These are phyloP conservation scores for Prosopocoilus inquinatus DNA, from an alignment of 2,888 invertebrate species.

Conservation along the genomic window DNA sequence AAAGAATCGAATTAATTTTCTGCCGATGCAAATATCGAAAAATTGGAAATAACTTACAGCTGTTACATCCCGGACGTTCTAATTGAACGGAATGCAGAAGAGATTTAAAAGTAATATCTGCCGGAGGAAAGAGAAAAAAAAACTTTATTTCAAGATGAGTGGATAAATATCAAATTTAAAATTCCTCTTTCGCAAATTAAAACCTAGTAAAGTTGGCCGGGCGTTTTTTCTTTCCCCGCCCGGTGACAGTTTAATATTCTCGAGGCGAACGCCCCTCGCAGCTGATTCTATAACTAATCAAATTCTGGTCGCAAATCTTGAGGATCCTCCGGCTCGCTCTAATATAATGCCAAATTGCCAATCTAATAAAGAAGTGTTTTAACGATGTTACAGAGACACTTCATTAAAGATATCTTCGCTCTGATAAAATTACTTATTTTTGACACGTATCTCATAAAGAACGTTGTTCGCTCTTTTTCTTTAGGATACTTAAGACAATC, in stretches of 20 bases:
- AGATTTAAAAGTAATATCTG: constrained; percentile 23
- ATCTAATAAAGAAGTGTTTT: constrained; percentile 45
- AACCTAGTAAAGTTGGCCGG: constrained; percentile 34
- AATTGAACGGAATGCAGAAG: constrained; percentile 27
- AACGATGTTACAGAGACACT: constrained; percentile 41
- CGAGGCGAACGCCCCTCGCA: constrained; percentile 33
- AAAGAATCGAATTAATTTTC: too few species aligned
- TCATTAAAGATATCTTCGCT: constrained; percentile 38
- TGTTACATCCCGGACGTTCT: constrained; percentile 23
- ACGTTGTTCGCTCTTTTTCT: not conserved
- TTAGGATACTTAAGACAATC: too few species aligned
- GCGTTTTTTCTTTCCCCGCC: constrained; percentile 25
- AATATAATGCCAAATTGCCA: constrained; percentile 44
- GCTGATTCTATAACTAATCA: constrained; percentile 43
- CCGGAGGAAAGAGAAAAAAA: constrained; percentile 21
- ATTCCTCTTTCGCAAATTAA: constrained; percentile 33
- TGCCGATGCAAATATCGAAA: not conserved
- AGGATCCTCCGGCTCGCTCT: constrained; percentile 28
- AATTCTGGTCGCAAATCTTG: constrained; percentile 41
- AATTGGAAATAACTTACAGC: constrained; percentile 20
- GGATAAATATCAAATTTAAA: constrained; percentile 32
- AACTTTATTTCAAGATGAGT: constrained; percentile 27
- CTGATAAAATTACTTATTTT: constrained; percentile 18
- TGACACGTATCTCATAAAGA: not conserved
- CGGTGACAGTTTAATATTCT: constrained; percentile 42